phyloP scores from a whole-genome alignment of 2,797 vertebrate species.

The Pangasius djambal region DNA sequence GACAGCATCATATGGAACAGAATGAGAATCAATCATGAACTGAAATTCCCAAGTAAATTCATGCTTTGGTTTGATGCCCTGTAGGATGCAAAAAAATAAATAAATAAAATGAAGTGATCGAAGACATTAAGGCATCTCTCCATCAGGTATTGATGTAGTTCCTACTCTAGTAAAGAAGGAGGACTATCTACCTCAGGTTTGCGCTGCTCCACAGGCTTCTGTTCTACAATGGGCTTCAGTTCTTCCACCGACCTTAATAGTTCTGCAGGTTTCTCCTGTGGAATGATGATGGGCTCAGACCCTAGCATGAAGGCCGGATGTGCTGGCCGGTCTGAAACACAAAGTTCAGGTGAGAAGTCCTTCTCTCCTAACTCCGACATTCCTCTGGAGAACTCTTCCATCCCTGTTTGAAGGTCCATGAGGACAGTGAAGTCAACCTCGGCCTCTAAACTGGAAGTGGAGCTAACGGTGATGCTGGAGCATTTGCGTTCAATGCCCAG shows the following conservation, averaged over 20 bases:
- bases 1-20: constrained; percentile 60
- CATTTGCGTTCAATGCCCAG: constrained; percentile 95
- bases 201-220: constrained; percentile 51
- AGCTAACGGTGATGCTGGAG: constrained; percentile 97
- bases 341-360: constrained; percentile 84
- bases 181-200: constrained; percentile 57
- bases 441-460: constrained; percentile 94
- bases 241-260: constrained; percentile 45
- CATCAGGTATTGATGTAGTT: constrained; percentile 32
- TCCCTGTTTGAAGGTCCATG: constrained; percentile 92
- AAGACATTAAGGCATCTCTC: constrained; percentile 41
- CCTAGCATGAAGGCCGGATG: constrained; percentile 61
- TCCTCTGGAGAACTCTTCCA: constrained; percentile 92
- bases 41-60: constrained; percentile 58
- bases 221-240: constrained; percentile 48
- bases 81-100: constrained; percentile 38
- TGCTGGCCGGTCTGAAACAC: constrained; percentile 77
- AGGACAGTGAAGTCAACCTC: constrained; percentile 98
- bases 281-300: constrained; percentile 56
- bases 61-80: constrained; percentile 58
- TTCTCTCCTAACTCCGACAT: constrained; percentile 78
- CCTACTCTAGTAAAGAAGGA: constrained; percentile 18
- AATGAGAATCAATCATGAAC: constrained; percentile 61
- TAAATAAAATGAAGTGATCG: constrained; percentile 56
- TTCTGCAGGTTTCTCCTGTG: constrained; percentile 52